Evolutionary conservation across 2,888 invertebrate species (phyloP), one percentile per base, ranked within the genome.

Genomic region (Spicauda simplicius): DNA sequence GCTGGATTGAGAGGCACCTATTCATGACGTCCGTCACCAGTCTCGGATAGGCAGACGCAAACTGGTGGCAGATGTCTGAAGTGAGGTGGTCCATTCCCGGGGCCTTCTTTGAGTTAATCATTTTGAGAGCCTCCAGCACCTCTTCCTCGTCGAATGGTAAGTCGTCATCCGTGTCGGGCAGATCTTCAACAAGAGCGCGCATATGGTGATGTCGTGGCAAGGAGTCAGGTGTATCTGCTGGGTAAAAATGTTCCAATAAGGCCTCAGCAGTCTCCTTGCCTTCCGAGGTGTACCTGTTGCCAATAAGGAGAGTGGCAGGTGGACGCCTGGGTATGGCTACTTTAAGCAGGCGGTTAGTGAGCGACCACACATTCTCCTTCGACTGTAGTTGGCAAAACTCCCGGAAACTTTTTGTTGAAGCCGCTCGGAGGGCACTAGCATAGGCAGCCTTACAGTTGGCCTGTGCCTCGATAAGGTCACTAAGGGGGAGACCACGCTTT

Each of bases 21-120:
- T 54, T 56, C 25, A 30, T 45, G 4, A 63, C 14, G 6, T 55
- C 48, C 2, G 45, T 56, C 0, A 54, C 4, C 5, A 63, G 18
- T 14, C 45, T 63, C 11, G 48, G 37, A 1, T 11, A 70, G 14
- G 50, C 67, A 65, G 11, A 37, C 12, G 56, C 66, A 59, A n/a
- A 64, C n/a, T 16, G 70, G 57, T 11, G 54, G 10, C 57, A 11
- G 11, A 45, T 53, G 70, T 74, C 52, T 69, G 48, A 0, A 16
- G 77, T 74, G 0, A 77, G 71, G 3, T 71, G 59, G 45, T 76
- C 77, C 0, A 60, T 45, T 0, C 77, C 74, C 0, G 75, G 76
- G 3, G 76, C 73, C 18, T 50, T 59, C 7, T 30, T 59, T 0
- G 48, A 16, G 16, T 50, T 59, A 48, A 59, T 59, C 0, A 25